phyloP scores from a whole-genome alignment of 2,888 invertebrate species.

The Parnassius smintheus region DNA sequence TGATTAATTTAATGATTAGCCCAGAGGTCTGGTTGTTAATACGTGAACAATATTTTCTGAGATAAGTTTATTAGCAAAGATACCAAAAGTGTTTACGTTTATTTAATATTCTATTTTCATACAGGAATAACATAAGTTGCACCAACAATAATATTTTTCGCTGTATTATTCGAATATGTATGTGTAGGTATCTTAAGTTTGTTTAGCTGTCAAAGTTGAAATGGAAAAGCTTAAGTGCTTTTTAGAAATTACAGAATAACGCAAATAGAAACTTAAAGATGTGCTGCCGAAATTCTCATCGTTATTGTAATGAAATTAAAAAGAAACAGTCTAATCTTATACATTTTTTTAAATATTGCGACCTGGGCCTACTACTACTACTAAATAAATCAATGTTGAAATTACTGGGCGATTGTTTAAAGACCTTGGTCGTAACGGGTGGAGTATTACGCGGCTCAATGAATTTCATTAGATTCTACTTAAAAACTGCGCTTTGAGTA shows the following conservation, averaged over 20 bases:
- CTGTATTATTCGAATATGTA: no score
- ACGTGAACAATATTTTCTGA: no score
- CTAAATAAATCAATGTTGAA: slow-evolving; percentile 50
- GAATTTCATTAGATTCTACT: slow-evolving; percentile 32
- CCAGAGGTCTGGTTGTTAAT: no score
- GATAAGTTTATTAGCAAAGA: no score
- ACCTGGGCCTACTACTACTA: slow-evolving; percentile 28
- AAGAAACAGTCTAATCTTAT: slow-evolving; percentile 41
- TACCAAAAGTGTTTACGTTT: no score
- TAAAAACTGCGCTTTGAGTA: slow-evolving; percentile 20
- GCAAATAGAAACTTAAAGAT: slow-evolving; percentile 37
- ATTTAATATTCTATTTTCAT: no score
- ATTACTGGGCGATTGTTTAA: slow-evolving; percentile 51
- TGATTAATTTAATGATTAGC: no score
- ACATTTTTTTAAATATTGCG: slow-evolving; percentile 38
- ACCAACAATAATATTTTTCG: no score
- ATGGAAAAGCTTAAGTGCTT: no score
- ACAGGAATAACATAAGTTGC: no score
- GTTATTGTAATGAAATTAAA: slow-evolving; percentile 58
- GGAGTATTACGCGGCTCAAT: slow-evolving; percentile 51
- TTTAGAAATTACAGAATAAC: background rate
- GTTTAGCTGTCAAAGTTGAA: no score
- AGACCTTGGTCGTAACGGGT: slow-evolving; percentile 47
- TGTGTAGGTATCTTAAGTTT: no score
- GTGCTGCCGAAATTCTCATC: slow-evolving; percentile 48